Base-by-base conservation (phyloP, 2,797 vertebrate species). In the Epinephelus malabaricus region DNA sequence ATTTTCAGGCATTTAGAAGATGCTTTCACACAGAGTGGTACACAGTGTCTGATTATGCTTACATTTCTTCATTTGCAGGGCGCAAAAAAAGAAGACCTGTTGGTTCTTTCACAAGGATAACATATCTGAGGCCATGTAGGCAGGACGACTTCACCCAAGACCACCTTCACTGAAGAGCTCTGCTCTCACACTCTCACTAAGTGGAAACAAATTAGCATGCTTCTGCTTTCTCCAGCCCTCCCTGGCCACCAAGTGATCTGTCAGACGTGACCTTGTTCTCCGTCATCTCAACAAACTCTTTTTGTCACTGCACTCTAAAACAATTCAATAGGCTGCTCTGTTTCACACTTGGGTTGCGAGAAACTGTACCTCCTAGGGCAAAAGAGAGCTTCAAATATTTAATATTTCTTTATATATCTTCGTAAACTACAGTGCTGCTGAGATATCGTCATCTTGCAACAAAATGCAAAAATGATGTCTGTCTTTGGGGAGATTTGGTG, bases 261-360 rank as follows among this genome's bases (percentile, higher is more conserved):
- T 85, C 82, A 70, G 55, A 73, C 34, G n/a, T 47, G 59, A 88
- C 85, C 91, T 86, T 86, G 86, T 69, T 86, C 76, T 73, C 67
- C 79, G 76, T 78, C 76, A 25, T 83, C 79, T 79, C 61, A 65
- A 77, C 80, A 79, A 80, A 77, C 75, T 76, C 34, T 76, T 83
- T 71, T 68, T 82, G 71, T 76, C 71, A 61, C 46, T 18, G 38
- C 34, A 27, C 51, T 78, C 45, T 51, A 14, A 73, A 83, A 87
- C 47, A 79, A 68, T 84, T 84, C 83, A 88, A 73, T 65, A 58
- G 34, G 43, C 55, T 3, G 9, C 55, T 76, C 45, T 6, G 34
- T 40, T 67, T 27, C 23, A 40, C 51, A 23, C 13, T 19, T 40
- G 21, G 49, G 18, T 19, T 49, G 19, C 56, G 23, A 74, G 30